Base-by-base conservation (phyloP, 1,140 invertebrate genomes). In the Apis mellifera region DNA sequence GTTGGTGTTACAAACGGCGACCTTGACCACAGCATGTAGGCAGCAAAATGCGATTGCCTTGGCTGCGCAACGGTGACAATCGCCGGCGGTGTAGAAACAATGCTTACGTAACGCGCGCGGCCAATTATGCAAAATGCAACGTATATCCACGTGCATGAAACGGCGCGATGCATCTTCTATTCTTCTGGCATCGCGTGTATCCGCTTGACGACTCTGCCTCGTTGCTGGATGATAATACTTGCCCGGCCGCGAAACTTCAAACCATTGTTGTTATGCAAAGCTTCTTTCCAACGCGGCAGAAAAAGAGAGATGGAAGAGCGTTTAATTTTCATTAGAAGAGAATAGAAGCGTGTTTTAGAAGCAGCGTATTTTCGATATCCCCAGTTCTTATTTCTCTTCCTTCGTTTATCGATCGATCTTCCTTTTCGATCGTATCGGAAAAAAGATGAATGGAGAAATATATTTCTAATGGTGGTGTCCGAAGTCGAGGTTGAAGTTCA, bases 401-500 rank as follows among this genome's bases (percentile, higher is more conserved):
- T 2, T 13, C 21, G 42, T 8, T 21, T 70, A 65, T 80, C 32
- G 72, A 81, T 65, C 62, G 17, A 26, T 32, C 3, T 21, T 21
- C 32, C 13, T 64, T 55, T 32, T 2, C 15, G 52, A 78, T 86
- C 85, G 66, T n/a, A 86, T 84, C n/a, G n/a, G 48, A 50, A 59
- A 12, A 15, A 15, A 12, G n/a, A 13, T 83, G 23, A 54, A 76
- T 65, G 64, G 50, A 70, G 70, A 48, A 62, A 69, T 68, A 19
- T 62, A 55, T 55, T 80, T 78, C 55, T 68, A 74, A 79, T 78
- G 64, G 75, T 59, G 65, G 69, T 79, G 54, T 52, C 72, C 78
- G 69, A 70, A 66, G 85, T 71, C 62, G 85, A 84, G 88, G 81
- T 82, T 78, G 75, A 87, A 84, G 87, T 89, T 89, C 88, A 89